phyloP scores from a whole-genome alignment of 1,140 invertebrate species.

The Diuraphis noxia region DNA sequence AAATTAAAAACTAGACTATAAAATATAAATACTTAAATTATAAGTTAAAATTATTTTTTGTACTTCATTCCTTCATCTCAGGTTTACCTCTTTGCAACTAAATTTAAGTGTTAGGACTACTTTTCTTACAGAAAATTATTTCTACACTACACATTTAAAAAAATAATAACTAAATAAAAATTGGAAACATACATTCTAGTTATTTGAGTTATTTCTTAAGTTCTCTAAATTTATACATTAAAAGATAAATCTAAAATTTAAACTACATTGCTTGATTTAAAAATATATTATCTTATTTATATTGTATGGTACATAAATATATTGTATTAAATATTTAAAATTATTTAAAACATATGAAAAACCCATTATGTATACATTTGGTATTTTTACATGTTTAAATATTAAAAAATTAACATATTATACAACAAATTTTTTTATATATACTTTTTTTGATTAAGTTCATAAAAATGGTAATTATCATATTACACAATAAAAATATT shows the following conservation, averaged over 20 bases:
- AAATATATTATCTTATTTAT: not conserved
- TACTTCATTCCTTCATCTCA: constrained; percentile 15
- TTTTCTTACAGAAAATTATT: not conserved
- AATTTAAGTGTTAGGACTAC: not conserved
- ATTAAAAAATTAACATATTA: not conserved
- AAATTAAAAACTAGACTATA: not conserved
- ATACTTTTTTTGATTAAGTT: not conserved
- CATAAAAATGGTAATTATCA: not conserved
- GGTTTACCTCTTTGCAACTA: constrained; percentile 29
- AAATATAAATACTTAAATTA: not conserved
- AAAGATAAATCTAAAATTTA: not conserved
- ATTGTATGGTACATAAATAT: not conserved
- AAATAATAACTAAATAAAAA: not conserved
- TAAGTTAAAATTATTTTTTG: constrained; percentile 21
- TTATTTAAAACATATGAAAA: not conserved
- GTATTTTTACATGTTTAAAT: not conserved
- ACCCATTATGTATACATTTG: not conserved
- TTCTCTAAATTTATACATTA: not conserved
- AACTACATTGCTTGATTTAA: not conserved
- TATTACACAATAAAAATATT: not conserved
- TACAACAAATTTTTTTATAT: not conserved
- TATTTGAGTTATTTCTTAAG: not conserved
- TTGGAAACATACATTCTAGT: not conserved
- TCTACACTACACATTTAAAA: not conserved
- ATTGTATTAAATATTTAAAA: not conserved